Evolutionary conservation across 1,140 invertebrate genomes (phyloP).

Genomic region (Apis laboriosa): DNA sequence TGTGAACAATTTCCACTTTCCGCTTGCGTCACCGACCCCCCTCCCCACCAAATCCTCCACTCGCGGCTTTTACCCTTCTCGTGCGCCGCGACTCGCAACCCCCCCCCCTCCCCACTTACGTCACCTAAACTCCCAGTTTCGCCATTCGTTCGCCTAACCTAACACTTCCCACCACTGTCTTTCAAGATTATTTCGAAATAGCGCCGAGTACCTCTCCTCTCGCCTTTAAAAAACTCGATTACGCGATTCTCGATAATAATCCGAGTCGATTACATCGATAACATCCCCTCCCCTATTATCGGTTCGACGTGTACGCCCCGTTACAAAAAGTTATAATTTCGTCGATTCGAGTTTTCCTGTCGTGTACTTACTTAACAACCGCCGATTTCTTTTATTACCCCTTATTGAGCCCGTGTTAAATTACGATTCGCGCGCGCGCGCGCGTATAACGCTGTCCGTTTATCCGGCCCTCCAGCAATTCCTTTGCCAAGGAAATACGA

Average conservation of each 20-base stretch:
- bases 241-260: conserved; percentile 23
- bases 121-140: background rate
- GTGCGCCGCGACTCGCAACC: background rate
- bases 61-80: conserved; percentile 7
- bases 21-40: background rate
- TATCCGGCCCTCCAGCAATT: background rate
- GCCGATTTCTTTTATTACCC: conserved; percentile 4
- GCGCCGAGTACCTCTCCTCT: background rate
- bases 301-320: background rate
- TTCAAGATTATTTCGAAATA: conserved; percentile 28
- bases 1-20: conserved; percentile 52
- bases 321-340: background rate
- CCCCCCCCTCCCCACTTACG: background rate
- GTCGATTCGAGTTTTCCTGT: background rate
- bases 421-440: background rate
- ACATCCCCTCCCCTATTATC: conserved; percentile 2
- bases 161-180: conserved; percentile 33
- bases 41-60: background rate
- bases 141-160: conserved; percentile 1
- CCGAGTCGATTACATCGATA: conserved; percentile 25
- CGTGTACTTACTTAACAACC: background rate
- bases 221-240: background rate
- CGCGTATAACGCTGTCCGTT: no score
- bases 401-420: background rate
- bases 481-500: no score